Evolutionary conservation across 1,140 invertebrate genomes (phyloP).

Genomic region (Fopius arisanus): DNA sequence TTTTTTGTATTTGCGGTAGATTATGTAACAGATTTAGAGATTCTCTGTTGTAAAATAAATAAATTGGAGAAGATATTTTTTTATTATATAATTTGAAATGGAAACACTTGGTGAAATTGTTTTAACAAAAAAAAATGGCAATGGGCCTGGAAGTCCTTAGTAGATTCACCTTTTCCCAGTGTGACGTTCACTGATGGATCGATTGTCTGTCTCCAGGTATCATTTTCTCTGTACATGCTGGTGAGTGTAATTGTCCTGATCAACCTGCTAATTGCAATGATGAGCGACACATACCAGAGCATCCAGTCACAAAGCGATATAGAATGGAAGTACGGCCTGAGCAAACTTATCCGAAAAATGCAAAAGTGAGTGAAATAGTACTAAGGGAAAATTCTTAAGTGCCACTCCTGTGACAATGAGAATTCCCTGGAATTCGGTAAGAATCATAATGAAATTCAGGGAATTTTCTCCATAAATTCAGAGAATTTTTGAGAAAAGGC

Average conservation of each 20-base stretch:
- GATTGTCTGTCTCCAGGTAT: constrained; percentile 46
- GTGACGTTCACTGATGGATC: constrained; percentile 52
- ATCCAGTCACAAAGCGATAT: constrained; percentile 99
- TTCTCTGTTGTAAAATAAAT: no score
- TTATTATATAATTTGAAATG: no score
- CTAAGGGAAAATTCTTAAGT: no score
- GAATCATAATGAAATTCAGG: no score
- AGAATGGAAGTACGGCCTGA: constrained; percentile 99
- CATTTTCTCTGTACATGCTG: constrained; percentile 85
- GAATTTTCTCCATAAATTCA: not conserved
- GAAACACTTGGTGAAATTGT: no score
- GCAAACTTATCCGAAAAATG: constrained; percentile 99
- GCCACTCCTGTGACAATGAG: no score
- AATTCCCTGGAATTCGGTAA: no score
- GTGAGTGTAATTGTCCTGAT: constrained; percentile 98
- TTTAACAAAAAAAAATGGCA: no score
- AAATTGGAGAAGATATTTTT: no score
- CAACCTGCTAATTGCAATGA: constrained; percentile 99
- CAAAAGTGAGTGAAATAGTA: constrained; percentile 73
- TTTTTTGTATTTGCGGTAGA: no score
- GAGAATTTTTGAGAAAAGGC: not conserved
- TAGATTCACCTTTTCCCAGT: constrained; percentile 47
- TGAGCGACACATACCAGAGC: constrained; percentile 99
- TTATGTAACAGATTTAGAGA: no score
- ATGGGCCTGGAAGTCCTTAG: no score